Evolutionary conservation across 2,797 vertebrate genomes (phyloP), one percentile per base, ranked within the genome.

Genomic region (Sebastolobus alascanus): DNA sequence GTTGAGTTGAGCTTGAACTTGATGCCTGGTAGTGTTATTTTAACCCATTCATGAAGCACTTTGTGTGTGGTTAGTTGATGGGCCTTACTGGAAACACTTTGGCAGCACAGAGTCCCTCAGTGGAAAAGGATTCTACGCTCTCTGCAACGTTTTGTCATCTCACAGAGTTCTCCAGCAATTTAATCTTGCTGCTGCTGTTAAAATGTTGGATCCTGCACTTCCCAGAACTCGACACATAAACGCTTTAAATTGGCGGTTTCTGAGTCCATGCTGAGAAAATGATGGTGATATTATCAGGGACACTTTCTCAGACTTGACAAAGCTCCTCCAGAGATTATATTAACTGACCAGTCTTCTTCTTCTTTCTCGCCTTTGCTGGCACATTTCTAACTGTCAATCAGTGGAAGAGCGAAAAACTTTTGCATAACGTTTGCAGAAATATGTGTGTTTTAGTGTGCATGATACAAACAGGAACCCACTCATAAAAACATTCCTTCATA

Each of bases 1-100:
- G n/a, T n/a, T n/a, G n/a, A n/a, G n/a, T n/a, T n/a, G n/a, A 40
- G 38, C 63, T 25, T 7, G 59, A 63, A 67, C 22, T 75, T 70
- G 65, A 52, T 38, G 73, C 56, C 68, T 55, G 13, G 43, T 77
- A 8, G 74, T 80, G 89, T 90, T 89, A 84, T 84, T 75, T 87
- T 85, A 83, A 80, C 81, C 50, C 68, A 65, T 85, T 86, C 43
- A 50, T 65, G 73, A 73, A 74, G 71, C 56, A 25, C 77, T 65
- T 69, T 75, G 33, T 82, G 72, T 68, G 87, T 40, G 84, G 84
- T 84, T 7, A 35, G 59, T 18, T 64, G 60, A 84, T 55, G 75
- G 77, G 20, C 37, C 50, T 83, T 59, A 69, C 77, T 76, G 82
- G 84, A 87, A 88, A 79, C 55, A 58, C 64, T 67, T 37, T 61